phyloP scores from a whole-genome alignment of 1,140 invertebrate species.

The Cheumatopsyche charites region DNA sequence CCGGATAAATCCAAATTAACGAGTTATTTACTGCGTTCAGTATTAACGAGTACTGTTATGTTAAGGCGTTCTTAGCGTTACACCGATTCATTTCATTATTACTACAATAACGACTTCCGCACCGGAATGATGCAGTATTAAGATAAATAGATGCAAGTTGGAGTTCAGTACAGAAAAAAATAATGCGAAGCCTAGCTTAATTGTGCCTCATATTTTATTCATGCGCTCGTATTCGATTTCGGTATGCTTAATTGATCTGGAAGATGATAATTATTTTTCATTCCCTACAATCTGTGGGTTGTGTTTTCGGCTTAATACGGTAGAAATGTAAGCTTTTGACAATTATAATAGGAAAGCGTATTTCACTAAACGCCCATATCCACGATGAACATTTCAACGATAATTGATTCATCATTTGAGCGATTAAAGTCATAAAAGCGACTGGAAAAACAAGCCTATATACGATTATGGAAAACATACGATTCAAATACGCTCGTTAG shows the following conservation, averaged over 20 bases:
- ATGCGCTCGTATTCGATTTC: neutral
- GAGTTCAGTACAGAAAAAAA: neutral
- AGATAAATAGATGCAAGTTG: slow-evolving; percentile 20
- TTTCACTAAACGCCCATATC: neutral
- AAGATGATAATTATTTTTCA: neutral
- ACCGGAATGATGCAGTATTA: slow-evolving; percentile 13
- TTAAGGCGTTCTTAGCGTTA: slow-evolving; percentile 4
- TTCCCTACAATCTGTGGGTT: neutral
- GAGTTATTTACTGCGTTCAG: neutral
- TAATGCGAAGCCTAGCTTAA: neutral
- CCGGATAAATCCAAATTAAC: no score
- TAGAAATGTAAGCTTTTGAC: neutral
- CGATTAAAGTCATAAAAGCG: no score
- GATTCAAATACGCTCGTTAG: no score
- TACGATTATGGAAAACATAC: no score
- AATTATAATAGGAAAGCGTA: slow-evolving; percentile 4
- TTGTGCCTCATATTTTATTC: slow-evolving; percentile 25
- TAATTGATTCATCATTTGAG: no score
- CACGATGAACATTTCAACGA: no score
- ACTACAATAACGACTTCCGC: slow-evolving; percentile 27
- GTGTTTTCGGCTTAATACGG: neutral
- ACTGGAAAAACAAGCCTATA: no score
- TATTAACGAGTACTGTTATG: neutral
- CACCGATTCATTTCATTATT: slow-evolving; percentile 24
- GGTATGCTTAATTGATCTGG: slow-evolving; percentile 2